Evolutionary conservation across 2,888 invertebrate genomes (phyloP), one percentile per base, ranked within the genome.

Genomic region (Agrochola circellaris): DNA sequence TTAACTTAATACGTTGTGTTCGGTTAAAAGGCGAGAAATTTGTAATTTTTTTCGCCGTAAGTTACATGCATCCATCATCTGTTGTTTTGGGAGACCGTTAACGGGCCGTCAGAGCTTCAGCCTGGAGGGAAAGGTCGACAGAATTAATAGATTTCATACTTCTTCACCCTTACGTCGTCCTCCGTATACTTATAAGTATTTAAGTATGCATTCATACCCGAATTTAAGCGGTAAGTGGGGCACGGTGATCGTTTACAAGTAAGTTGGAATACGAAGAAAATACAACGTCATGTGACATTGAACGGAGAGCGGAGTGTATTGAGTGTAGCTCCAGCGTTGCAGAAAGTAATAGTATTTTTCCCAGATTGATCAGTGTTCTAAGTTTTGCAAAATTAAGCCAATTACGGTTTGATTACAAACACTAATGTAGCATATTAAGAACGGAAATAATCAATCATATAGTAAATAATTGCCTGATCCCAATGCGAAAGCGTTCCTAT

Each of bases 1-100:
- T 95, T 95, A 95, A 88, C 91, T 91, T 95, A 95, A 95, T 93
- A 93, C 91, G 89, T 88, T 84, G 88, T 91, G 88, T 92, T 91
- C 89, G 89, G 91, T 88, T 94, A 94, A 95, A 93, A 93, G 92
- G 94, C 94, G 94, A 92, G 94, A 95, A 95, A 95, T 95, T 93
- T 90, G 93, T 95, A 95, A 93, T 95, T 94, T 93, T 93, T 92
- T 87, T 71, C 78, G 87, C 87, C 88, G 86, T 87, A 84, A 87
- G 78, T 89, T 85, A 87, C 88, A 88, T 90, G 88, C 91, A 92
- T 91, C 89, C 89, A 91, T 92, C 91, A 90, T 88, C 71, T 75
- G 87, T 84, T 83, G 76, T 81, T 87, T 86, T 74, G 77, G 79
- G 81, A 74, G 87, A 91, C 91, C 91, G 92, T 93, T 92, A 92